Conservation (phyloP, 2,113 vertebrate species). For the Strix aluco region DNA sequence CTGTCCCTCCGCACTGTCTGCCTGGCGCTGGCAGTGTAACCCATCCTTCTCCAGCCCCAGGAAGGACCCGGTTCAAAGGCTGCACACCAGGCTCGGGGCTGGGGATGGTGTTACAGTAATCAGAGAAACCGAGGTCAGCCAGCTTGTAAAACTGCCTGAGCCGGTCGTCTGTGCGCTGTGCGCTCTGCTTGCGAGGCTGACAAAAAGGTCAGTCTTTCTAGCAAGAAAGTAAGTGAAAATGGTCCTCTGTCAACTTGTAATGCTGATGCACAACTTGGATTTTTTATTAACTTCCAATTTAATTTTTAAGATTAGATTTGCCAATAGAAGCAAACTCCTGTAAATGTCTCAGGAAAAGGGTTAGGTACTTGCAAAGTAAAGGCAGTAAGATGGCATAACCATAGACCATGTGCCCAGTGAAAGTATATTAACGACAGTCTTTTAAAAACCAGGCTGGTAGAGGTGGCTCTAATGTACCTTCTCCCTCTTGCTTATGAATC, state of each 20-base stretch:
- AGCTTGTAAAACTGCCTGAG: neutral
- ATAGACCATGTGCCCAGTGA: neutral
- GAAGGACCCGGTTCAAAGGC: neutral
- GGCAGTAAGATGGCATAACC: fast-evolving
- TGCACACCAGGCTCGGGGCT: neutral
- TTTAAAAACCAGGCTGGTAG: neutral
- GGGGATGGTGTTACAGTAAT: conserved; percentile 44
- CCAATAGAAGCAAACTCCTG: neutral
- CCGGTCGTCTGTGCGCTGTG: fast-evolving
- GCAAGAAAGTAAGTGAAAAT: neutral
- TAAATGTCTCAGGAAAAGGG: neutral
- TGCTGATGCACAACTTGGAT: neutral
- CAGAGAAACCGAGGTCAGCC: neutral
- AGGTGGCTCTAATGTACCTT: neutral
- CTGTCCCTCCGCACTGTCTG: neutral
- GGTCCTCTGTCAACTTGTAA: neutral
- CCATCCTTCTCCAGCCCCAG: neutral
- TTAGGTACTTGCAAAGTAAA: neutral
- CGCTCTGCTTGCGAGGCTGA: neutral
- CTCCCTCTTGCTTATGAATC: neutral
- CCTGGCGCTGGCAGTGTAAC: neutral
- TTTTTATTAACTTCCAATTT: neutral
- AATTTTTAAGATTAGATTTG: neutral
- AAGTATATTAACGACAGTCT: neutral
- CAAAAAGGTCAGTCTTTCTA: neutral